Evolutionary conservation across 2,113 vertebrate species (phyloP).

Genomic region (Phodopus roborovskii): DNA sequence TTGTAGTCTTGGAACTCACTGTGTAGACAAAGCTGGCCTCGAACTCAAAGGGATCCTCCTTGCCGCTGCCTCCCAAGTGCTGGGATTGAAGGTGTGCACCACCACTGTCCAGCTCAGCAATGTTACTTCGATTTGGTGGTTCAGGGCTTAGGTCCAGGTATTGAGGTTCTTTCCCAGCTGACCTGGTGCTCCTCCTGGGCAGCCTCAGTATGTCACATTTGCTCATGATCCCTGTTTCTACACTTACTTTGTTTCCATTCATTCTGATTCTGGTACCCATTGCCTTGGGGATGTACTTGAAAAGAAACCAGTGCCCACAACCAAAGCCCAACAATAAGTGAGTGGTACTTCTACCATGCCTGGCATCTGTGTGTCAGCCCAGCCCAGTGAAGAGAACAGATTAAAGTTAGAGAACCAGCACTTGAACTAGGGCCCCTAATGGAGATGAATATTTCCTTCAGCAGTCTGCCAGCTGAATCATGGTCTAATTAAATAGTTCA

Average conservation of each 20-base stretch:
- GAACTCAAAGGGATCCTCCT: not conserved
- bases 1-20: not conserved
- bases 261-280: not conserved
- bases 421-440: slow-evolving; percentile 84
- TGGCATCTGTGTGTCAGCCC: slow-evolving; percentile 39
- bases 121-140: not conserved
- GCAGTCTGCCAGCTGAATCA: slow-evolving; percentile 84
- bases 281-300: slow-evolving; percentile 74
- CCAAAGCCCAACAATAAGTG: slow-evolving; percentile 46
- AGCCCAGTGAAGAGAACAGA: slow-evolving; percentile 73
- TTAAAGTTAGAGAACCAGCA: slow-evolving; percentile 80
- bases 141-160: not conserved
- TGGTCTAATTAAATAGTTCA: slow-evolving; percentile 86
- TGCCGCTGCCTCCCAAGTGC: not conserved
- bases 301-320: not conserved
- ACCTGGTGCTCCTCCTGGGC: not conserved
- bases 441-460: slow-evolving; percentile 87
- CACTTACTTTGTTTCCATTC: slow-evolving; percentile 19
- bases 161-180: not conserved
- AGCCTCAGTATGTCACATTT: not conserved
- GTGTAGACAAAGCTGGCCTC: not conserved
- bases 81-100: not conserved
- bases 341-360: not conserved
- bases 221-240: not conserved
- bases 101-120: accelerated